A percentile compares a stretch with the other conserved stretches of the same genome.
Conservation (phyloP, 1,140 invertebrate genomes). For the Gryllus bimaculatus region DNA sequence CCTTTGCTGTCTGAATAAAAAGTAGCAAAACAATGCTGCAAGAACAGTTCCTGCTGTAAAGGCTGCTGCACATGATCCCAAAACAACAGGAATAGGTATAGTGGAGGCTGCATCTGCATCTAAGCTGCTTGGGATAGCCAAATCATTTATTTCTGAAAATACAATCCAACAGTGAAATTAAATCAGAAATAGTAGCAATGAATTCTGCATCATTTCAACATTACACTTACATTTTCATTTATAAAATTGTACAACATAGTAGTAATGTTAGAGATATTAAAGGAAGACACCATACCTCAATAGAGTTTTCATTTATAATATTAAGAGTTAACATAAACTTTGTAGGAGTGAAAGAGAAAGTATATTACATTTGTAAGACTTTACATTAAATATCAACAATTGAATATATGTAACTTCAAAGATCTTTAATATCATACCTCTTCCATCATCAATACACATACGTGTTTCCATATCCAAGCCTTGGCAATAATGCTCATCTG, state of each 20-base stretch:
- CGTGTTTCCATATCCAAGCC: conserved; percentile 53
- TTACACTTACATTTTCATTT: too few relatives aligned
- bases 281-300: too few relatives aligned
- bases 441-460: conserved; percentile 37
- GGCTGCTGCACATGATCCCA: conserved; percentile 41
- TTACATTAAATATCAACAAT: too few relatives aligned
- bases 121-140: conserved; percentile 30
- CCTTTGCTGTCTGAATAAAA: conserved; percentile 37
- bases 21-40: conserved; percentile 34
- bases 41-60: conserved; percentile 38
- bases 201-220: neutral
- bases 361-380: too few relatives aligned
- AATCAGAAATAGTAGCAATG: neutral
- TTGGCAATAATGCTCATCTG: conserved; percentile 48
- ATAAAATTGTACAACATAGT: too few relatives aligned
- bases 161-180: neutral
- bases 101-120: conserved; percentile 33
- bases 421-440: neutral
- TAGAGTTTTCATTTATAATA: too few relatives aligned
- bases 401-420: too few relatives aligned
- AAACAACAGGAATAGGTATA: conserved; percentile 44
- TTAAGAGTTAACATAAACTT: too few relatives aligned
- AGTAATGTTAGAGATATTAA: too few relatives aligned
- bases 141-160: neutral
- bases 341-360: too few relatives aligned